phyloP scores from a whole-genome alignment of 2,888 invertebrate species.

The Oscheius sp. region DNA sequence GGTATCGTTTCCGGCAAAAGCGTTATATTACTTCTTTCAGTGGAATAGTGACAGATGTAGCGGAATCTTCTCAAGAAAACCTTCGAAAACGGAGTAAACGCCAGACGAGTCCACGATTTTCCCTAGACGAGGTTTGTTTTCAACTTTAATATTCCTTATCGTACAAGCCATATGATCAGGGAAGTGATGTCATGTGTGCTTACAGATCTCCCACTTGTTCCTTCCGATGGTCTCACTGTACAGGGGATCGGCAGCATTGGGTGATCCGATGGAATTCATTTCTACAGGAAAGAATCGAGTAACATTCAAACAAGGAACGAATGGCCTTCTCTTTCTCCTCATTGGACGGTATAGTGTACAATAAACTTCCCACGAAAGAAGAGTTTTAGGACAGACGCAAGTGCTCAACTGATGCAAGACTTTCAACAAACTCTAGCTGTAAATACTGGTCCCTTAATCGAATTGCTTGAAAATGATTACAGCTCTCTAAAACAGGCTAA shows the following conservation, averaged over 20 bases:
- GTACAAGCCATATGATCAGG: constrained; percentile 1
- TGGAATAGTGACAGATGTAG: constrained; percentile 25
- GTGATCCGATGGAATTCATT: constrained; percentile 23
- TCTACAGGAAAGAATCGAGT: not conserved
- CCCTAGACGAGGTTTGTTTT: constrained; percentile 21
- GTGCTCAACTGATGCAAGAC: not conserved
- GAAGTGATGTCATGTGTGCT: constrained; percentile 20
- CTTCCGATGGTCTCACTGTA: constrained; percentile 29
- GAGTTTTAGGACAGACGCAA: constrained; percentile 5
- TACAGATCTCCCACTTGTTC: constrained; percentile 26
- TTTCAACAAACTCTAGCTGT: not conserved
- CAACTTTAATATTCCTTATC: constrained; percentile 1
- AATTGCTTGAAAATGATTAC: constrained; percentile 22
- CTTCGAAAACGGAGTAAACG: constrained; percentile 14
- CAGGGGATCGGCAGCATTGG: constrained; percentile 7
- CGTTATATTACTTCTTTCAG: constrained; percentile 7
- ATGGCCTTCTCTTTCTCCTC: not conserved
- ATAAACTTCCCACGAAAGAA: not conserved
- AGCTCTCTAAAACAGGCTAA: constrained; percentile 9
- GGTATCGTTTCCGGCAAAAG: not conserved
- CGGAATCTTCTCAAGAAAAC: not conserved
- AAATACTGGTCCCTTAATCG: constrained; percentile 18
- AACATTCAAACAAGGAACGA: not conserved
- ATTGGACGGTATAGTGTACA: constrained; percentile 5
- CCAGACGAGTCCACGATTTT: not conserved